phyloP scores from a whole-genome alignment of 1,140 invertebrate species.

The Lanistes nyassanus region DNA sequence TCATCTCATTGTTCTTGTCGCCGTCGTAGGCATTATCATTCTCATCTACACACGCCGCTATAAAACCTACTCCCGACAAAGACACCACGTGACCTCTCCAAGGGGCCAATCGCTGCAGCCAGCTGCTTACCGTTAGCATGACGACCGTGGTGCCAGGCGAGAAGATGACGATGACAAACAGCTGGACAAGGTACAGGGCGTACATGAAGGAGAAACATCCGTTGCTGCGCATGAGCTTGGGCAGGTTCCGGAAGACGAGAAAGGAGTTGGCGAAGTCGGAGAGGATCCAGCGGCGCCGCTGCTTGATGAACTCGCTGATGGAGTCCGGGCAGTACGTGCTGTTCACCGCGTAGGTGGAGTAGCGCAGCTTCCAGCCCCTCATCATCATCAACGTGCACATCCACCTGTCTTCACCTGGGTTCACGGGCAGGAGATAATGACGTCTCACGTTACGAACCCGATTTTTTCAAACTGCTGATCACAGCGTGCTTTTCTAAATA shows the following conservation, averaged over 20 bases:
- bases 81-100: constrained; percentile 1
- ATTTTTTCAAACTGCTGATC: too few species aligned
- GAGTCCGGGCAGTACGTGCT: constrained; percentile 49
- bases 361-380: constrained; percentile 45
- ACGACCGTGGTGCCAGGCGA: constrained; percentile 44
- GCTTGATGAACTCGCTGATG: constrained; percentile 46
- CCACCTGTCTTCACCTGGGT: constrained; percentile 49
- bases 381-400: constrained; percentile 55
- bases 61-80: too few species aligned
- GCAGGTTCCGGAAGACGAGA: constrained; percentile 70
- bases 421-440: too few species aligned
- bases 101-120: constrained; percentile 17
- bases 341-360: constrained; percentile 37
- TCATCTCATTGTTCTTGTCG: neutral
- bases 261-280: constrained; percentile 75
- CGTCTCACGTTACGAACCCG: too few species aligned
- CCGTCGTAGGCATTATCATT: constrained; percentile 18
- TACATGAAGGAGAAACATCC: constrained; percentile 72
- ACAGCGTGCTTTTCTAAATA: too few species aligned
- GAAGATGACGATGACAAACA: constrained; percentile 44
- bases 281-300: constrained; percentile 71
- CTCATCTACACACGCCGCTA: constrained; percentile 26
- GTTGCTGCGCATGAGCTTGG: constrained; percentile 70
- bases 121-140: constrained; percentile 34
- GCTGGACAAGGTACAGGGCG: constrained; percentile 56